Conservation (phyloP, 64 coral and sea anemone species). For the Montipora cactus region DNA sequence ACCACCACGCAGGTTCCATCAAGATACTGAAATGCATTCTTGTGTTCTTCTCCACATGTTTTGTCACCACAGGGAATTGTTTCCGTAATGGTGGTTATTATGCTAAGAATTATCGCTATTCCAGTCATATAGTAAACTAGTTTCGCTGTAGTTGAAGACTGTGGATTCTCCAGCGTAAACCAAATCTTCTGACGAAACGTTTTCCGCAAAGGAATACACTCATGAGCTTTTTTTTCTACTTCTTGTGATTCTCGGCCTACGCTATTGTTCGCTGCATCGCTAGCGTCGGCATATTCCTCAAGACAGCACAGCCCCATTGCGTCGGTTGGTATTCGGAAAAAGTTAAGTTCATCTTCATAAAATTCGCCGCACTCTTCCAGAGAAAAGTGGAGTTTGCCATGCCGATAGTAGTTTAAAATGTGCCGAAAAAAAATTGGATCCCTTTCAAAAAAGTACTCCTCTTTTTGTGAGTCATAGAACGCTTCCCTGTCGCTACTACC, state of each 20-base stretch:
- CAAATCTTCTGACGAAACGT: slow-evolving; percentile 75
- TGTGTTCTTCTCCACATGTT: slow-evolving; percentile 76
- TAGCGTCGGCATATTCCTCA: slow-evolving; percentile 77
- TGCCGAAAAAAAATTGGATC: slow-evolving; percentile 90
- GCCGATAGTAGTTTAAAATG: slow-evolving; percentile 90
- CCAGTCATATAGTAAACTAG: slow-evolving; percentile 66
- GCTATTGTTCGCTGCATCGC: too few species aligned
- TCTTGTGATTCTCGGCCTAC: not conserved
- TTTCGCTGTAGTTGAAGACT: slow-evolving; percentile 60
- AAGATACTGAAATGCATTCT: slow-evolving; percentile 60
- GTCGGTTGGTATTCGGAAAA: slow-evolving; percentile 83
- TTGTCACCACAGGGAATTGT: slow-evolving; percentile 82
- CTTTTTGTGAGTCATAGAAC: slow-evolving; percentile 67
- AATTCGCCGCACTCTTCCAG: slow-evolving; percentile 81
- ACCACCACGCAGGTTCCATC: slow-evolving; percentile 84
- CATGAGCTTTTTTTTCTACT: slow-evolving; percentile 11
- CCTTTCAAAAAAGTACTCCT: slow-evolving; percentile 84
- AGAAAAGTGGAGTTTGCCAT: slow-evolving; percentile 87
- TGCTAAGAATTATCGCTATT: slow-evolving; percentile 84
- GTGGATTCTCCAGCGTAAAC: slow-evolving; percentile 88
- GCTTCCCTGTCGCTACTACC: slow-evolving; percentile 67
- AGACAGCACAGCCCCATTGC: slow-evolving; percentile 78
- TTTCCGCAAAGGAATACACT: slow-evolving; percentile 22
- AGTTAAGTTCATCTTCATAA: slow-evolving; percentile 83
- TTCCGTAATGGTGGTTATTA: slow-evolving; percentile 83